Conservation (phyloP, 2,797 vertebrate genomes). For the Acipenser oxyrinchus region DNA sequence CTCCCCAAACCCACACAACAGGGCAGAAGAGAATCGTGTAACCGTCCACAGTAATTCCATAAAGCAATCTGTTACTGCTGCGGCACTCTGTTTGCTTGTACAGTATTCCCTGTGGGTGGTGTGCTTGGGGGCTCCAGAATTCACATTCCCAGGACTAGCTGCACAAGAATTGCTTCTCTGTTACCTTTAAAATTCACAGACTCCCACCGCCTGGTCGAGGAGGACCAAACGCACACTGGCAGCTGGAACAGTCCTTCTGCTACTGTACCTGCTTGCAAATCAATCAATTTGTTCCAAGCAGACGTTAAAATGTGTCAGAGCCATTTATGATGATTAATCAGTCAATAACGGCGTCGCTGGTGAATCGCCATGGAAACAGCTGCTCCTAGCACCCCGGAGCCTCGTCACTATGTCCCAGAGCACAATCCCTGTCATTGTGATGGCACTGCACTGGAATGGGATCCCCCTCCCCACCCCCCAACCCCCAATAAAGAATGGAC, state of each 20-base stretch:
- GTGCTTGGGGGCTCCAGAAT: slow-evolving; percentile 38
- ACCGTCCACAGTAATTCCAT: background rate
- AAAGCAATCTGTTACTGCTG: background rate
- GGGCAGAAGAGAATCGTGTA: slow-evolving; percentile 6
- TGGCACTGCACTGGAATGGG: slow-evolving; percentile 41
- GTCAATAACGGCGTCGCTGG: slow-evolving; percentile 24
- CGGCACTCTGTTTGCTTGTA: background rate
- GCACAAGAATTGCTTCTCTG: slow-evolving; percentile 31
- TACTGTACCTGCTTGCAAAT: too few relatives aligned
- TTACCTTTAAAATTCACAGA: too few relatives aligned
- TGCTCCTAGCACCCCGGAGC: slow-evolving; percentile 30
- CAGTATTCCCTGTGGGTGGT: slow-evolving; percentile 33
- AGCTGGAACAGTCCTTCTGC: too few relatives aligned
- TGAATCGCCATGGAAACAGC: slow-evolving; percentile 52
- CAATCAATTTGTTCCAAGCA: slow-evolving; percentile 11
- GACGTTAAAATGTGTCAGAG: slow-evolving; percentile 18
- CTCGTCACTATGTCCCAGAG: slow-evolving; percentile 50
- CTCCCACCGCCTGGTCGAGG: too few relatives aligned
- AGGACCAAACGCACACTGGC: too few relatives aligned
- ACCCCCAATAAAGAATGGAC: slow-evolving; percentile 40
- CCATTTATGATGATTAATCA: slow-evolving; percentile 45
- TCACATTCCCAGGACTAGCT: slow-evolving; percentile 42
- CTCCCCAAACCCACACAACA: slow-evolving; percentile 26
- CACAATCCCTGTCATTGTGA: slow-evolving; percentile 43
- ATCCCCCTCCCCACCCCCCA: slow-evolving; percentile 54